Evolutionary conservation across 37 sponge, comb jelly and placozoan genomes (phyloP).

Genomic region (Petrosia ficiformis): DNA sequence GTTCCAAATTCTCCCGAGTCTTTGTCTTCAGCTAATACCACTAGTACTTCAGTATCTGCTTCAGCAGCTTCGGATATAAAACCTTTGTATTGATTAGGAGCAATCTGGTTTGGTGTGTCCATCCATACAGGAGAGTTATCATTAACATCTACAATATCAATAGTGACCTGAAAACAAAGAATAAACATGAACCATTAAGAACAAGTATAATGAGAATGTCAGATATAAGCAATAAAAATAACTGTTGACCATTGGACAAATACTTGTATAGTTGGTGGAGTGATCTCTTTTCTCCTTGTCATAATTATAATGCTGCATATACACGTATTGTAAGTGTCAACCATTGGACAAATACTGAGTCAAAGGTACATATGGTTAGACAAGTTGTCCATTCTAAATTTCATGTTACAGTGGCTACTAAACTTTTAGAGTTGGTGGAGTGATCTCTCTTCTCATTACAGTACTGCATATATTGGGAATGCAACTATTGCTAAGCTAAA

Average conservation of each 20-base stretch:
- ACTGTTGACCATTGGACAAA: neutral
- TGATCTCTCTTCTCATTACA: too few species aligned
- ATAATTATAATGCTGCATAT: too few species aligned
- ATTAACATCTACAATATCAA: constrained; percentile 29
- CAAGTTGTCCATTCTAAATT: too few species aligned
- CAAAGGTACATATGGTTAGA: too few species aligned
- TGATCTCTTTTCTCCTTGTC: too few species aligned
- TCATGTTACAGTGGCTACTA: too few species aligned
- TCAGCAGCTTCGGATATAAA: constrained; percentile 33
- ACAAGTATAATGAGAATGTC: neutral
- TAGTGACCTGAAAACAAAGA: neutral
- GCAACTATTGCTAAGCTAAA: too few species aligned
- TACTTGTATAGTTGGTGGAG: neutral
- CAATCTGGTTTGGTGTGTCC: neutral
- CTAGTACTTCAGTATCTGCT: constrained; percentile 11
- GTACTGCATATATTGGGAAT: too few species aligned
- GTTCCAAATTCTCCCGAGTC: constrained; percentile 35
- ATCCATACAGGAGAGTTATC: constrained; percentile 44
- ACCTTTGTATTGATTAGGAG: constrained; percentile 6
- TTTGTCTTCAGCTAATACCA: constrained; percentile 27
- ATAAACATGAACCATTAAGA: neutral
- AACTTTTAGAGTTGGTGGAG: too few species aligned
- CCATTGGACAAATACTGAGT: too few species aligned
- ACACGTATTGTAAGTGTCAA: too few species aligned
- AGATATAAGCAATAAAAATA: neutral